phyloP scores from a whole-genome alignment of 2,113 vertebrate genomes.

The Lasiurus cinereus region DNA sequence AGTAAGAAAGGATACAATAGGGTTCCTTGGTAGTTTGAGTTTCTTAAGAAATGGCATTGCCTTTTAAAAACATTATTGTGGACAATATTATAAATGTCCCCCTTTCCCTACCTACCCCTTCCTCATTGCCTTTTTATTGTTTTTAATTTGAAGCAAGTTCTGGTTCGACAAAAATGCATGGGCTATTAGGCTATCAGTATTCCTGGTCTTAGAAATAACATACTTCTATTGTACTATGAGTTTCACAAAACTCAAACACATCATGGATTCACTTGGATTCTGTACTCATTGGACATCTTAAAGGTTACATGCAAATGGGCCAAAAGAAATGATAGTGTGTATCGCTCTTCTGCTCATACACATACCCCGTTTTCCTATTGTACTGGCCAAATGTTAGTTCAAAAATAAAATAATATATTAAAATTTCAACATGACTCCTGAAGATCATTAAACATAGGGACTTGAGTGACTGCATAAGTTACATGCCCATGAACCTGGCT shows the following conservation, averaged over 20 bases:
- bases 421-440: neutral
- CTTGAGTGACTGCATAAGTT: rapidly evolving
- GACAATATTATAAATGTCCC: no score
- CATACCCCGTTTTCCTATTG: neutral
- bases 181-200: neutral
- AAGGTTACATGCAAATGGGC: neutral
- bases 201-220: neutral
- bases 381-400: neutral
- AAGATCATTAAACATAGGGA: neutral
- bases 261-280: neutral
- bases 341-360: neutral
- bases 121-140: no score
- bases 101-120: no score
- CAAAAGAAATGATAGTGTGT: neutral
- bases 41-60: neutral
- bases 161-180: neutral
- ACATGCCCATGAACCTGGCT: neutral
- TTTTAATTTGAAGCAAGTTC: neutral
- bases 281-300: neutral
- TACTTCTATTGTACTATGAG: neutral
- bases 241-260: neutral
- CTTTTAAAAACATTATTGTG: no score
- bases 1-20: neutral
- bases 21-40: neutral
- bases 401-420: constrained; percentile 7